These are phyloP conservation scores for Lucifuga dentata DNA, from an alignment of 2,113 vertebrate species.

Conservation along the genomic window DNA sequence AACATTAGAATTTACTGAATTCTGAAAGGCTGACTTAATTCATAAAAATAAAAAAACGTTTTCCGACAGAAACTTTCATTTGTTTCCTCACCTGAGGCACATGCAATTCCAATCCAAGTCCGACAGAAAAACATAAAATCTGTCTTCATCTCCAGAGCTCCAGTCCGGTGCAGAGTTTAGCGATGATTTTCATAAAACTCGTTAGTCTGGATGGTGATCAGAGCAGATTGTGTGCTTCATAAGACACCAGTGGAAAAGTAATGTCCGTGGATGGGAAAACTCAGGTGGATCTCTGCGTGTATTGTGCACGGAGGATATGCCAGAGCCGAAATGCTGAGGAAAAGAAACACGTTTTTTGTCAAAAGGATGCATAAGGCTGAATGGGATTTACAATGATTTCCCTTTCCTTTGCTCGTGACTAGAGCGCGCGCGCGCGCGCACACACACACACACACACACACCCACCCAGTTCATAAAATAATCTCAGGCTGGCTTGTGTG, in stretches of 20 bases:
- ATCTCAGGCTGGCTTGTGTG: constrained; percentile 40
- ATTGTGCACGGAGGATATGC: constrained; percentile 54
- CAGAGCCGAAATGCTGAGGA: constrained; percentile 52
- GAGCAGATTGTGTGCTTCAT: constrained; percentile 9
- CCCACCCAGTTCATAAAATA: constrained; percentile 70
- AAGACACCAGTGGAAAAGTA: constrained; percentile 23
- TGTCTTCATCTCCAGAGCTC: constrained; percentile 91
- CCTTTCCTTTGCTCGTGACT: constrained; percentile 85
- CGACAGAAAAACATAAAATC: constrained; percentile 86
- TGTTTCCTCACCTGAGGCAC: constrained; percentile 87
- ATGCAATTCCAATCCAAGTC: constrained; percentile 89
- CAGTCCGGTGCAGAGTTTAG: constrained; percentile 71
- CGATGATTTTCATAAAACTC: constrained; percentile 37
- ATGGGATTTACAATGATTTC: constrained; percentile 86
- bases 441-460: constrained; percentile 59
- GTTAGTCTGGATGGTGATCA: constrained; percentile 11
- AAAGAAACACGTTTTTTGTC: constrained; percentile 52
- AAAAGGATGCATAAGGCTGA: constrained; percentile 80
- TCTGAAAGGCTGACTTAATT: not conserved
- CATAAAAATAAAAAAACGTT: constrained; percentile 15
- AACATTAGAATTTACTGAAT: too few relatives aligned
- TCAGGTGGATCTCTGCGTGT: constrained; percentile 76
- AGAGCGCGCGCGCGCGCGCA: constrained; percentile 59
- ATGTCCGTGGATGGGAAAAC: constrained; percentile 53
- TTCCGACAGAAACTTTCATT: constrained; percentile 42